Conservation (phyloP, 2,888 invertebrate genomes). For the Odontothrips loti region DNA sequence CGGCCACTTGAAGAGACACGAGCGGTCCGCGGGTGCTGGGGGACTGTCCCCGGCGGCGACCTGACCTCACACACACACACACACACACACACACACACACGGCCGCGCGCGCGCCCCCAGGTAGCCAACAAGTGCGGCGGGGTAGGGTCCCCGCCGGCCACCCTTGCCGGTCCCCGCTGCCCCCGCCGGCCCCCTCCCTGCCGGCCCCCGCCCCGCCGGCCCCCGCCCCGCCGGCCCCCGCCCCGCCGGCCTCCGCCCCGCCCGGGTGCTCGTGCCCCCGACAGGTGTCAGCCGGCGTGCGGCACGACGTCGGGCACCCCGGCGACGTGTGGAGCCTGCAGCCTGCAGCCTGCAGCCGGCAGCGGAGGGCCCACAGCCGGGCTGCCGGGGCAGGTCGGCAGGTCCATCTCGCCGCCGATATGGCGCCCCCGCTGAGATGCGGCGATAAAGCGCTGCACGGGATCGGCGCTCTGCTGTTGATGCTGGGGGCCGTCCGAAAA, state of each 20-base stretch:
- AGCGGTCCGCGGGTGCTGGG: too few relatives aligned
- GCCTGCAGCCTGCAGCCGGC: background rate
- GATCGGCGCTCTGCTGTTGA: too few relatives aligned
- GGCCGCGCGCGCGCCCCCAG: conserved; percentile 6
- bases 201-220: conserved; percentile 20
- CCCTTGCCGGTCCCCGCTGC: too few relatives aligned
- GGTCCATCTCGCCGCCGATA: too few relatives aligned
- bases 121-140: too few relatives aligned
- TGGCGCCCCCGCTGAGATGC: too few relatives aligned
- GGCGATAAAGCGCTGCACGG: too few relatives aligned
- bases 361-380: background rate
- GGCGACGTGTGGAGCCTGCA: background rate
- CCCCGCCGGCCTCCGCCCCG: conserved; percentile 34
- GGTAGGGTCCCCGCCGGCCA: too few relatives aligned
- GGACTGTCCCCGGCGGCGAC: too few relatives aligned
- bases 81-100: conserved; percentile 30
- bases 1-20: too few relatives aligned
- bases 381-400: too few relatives aligned
- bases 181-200: conserved; percentile 4
- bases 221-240: conserved; percentile 35
- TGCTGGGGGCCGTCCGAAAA: too few relatives aligned
- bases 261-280: background rate
- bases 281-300: background rate
- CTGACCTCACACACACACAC: conserved; percentile 23
- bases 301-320: background rate